Evolutionary conservation across 1,140 invertebrate genomes (phyloP).

Genomic region (Sycophaga agraensis): DNA sequence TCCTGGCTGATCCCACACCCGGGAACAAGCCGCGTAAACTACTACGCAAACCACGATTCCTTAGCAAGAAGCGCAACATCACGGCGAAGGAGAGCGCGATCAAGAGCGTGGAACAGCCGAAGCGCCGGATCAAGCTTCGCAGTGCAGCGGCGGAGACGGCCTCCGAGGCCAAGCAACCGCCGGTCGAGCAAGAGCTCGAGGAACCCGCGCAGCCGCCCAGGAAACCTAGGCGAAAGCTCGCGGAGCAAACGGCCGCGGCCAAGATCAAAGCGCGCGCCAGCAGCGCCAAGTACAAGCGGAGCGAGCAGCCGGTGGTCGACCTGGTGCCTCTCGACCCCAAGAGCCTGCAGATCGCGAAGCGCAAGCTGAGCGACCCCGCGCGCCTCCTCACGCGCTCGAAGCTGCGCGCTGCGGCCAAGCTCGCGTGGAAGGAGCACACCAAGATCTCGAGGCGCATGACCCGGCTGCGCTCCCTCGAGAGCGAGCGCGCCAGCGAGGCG

Average conservation of each 20-base stretch:
- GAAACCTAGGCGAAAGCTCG: too few relatives aligned
- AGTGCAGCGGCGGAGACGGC: neutral
- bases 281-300: too few relatives aligned
- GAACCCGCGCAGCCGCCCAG: too few relatives aligned
- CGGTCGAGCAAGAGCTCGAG: too few relatives aligned
- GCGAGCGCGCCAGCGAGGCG: neutral
- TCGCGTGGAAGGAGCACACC: constrained; percentile 17
- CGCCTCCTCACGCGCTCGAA: constrained; percentile 12
- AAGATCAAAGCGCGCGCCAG: too few relatives aligned
- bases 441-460: constrained; percentile 9
- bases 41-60: neutral
- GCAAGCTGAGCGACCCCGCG: constrained; percentile 18
- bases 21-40: neutral
- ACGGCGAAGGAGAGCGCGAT: neutral
- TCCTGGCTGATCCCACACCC: neutral
- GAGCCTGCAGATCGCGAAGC: constrained; percentile 23
- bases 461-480: neutral
- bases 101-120: neutral
- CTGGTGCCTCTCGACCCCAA: neutral
- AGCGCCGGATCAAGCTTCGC: neutral
- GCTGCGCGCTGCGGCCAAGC: constrained; percentile 5
- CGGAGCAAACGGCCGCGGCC: too few relatives aligned
- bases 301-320: too few relatives aligned
- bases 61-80: constrained; percentile 2
- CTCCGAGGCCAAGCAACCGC: too few relatives aligned